Percentiles rank a stretch among this genome's conserved stretches.
These are phyloP conservation scores for Pseudococcus viburni DNA, from an alignment of 2,888 invertebrate species.

Conservation along the genomic window DNA sequence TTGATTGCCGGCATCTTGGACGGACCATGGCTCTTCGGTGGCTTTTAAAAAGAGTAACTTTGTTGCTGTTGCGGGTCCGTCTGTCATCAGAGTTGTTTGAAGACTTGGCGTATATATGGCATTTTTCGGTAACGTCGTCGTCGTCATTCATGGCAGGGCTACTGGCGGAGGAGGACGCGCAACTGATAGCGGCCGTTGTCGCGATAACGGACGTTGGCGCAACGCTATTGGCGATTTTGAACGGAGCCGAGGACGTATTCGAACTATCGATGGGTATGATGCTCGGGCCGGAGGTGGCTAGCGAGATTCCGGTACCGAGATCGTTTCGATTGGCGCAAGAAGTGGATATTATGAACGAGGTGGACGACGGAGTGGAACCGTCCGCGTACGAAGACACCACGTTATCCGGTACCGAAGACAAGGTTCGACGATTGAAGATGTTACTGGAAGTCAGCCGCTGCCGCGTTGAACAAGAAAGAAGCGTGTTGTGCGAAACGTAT, in stretches of 20 bases:
- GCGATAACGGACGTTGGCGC: neutral
- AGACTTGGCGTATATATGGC: no score
- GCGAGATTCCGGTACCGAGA: neutral
- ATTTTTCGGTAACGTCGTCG: neutral
- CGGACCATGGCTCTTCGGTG: constrained; percentile 10
- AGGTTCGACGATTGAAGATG: neutral
- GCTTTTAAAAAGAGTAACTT: neutral
- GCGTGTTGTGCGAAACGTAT: constrained; percentile 53
- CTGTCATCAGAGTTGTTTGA: neutral
- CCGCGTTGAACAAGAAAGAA: constrained; percentile 61
- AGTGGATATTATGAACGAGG: neutral
- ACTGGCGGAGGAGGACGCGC: neutral
- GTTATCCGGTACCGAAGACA: neutral
- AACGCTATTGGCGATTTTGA: neutral
- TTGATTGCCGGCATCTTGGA: constrained; percentile 64
- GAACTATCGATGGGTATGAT: neutral
- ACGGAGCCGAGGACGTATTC: neutral
- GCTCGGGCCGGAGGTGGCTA: neutral
- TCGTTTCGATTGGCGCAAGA: constrained; percentile 22
- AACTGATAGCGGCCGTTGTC: neutral
- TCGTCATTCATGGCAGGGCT: neutral
- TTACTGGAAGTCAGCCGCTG: constrained; percentile 43
- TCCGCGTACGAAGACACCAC: neutral
- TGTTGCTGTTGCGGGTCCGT: neutral
- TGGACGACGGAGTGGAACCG: neutral